A percentile compares a stretch with the other conserved stretches of the same genome.
phyloP scores from a whole-genome alignment of 2,113 vertebrate species.

The Pyrgilauda ruficollis region DNA sequence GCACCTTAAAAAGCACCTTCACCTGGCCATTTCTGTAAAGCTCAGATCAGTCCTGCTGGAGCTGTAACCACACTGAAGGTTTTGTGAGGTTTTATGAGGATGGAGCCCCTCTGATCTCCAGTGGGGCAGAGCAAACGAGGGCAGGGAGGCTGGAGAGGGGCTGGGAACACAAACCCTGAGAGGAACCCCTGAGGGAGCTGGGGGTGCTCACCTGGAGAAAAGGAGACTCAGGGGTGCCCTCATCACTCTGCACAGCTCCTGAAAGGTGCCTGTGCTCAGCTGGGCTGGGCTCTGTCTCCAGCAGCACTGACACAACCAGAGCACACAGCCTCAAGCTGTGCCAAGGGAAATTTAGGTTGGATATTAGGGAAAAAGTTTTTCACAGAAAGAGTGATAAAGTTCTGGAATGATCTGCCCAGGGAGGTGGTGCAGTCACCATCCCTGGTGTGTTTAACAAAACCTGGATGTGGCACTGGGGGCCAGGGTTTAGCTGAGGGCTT shows the following conservation, averaged over 20 bases:
- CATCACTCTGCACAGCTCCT: not conserved
- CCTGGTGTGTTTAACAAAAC: not conserved
- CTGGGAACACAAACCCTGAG: not conserved
- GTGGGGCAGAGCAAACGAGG: not conserved
- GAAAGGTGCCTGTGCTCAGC: not conserved
- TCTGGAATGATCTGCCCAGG: not conserved
- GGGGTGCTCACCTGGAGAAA: not conserved
- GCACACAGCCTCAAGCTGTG: rapidly evolving
- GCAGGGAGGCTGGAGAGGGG: not conserved
- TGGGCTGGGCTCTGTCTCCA: not conserved
- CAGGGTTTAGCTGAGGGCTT: not conserved
- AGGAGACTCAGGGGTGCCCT: not conserved
- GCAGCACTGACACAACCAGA: not conserved
- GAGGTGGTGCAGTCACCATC: not conserved
- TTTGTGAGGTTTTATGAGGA: not conserved
- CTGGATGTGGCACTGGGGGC: not conserved
- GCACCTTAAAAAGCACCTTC: not conserved
- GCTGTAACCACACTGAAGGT: not conserved
- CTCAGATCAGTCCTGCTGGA: not conserved
- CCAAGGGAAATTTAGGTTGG: not conserved
- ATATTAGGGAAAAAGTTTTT: not conserved
- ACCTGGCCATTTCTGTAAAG: not conserved
- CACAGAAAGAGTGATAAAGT: not conserved
- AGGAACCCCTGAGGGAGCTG: not conserved
- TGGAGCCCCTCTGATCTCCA: not conserved